A percentile compares a stretch with the other conserved stretches of the same genome.
Conservation (phyloP, 1,140 invertebrate genomes). For the Heliothis virescens region DNA sequence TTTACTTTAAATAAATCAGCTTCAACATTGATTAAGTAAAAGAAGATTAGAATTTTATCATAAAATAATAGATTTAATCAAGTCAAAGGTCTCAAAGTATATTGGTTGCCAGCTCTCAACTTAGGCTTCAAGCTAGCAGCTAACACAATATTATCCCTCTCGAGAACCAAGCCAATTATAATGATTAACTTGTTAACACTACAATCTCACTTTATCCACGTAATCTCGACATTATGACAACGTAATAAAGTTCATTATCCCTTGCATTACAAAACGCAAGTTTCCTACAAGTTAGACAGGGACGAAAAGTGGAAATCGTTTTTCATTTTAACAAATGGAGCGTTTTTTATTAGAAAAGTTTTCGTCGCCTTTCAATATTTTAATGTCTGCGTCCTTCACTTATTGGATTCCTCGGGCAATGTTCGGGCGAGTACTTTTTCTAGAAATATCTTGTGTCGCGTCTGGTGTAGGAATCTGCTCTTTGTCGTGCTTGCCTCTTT, state of each 20-base stretch:
- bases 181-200: conserved; percentile 22
- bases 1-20: not conserved
- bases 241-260: conserved; percentile 31
- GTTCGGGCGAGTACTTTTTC: conserved; percentile 45
- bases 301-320: conserved; percentile 51
- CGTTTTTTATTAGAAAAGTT: conserved; percentile 74
- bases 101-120: conserved; percentile 1
- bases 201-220: conserved; percentile 12
- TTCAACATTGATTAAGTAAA: not conserved
- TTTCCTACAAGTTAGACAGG: conserved; percentile 43
- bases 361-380: conserved; percentile 64
- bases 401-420: conserved; percentile 60
- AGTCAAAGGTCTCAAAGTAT: conserved; percentile 2
- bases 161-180: conserved; percentile 8
- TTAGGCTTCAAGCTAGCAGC: conserved; percentile 2
- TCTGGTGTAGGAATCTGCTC: not conserved
- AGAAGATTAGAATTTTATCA: not conserved
- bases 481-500: not conserved
- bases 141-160: conserved; percentile 31
- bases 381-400: conserved; percentile 54
- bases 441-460: conserved; percentile 39
- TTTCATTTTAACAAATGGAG: conserved; percentile 64
- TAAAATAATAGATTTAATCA: conserved; percentile 12
- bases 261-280: conserved; percentile 19
- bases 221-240: conserved; percentile 28